Evolutionary conservation across 2,797 vertebrate species (phyloP).

Genomic region (Protonibea diacanthus): DNA sequence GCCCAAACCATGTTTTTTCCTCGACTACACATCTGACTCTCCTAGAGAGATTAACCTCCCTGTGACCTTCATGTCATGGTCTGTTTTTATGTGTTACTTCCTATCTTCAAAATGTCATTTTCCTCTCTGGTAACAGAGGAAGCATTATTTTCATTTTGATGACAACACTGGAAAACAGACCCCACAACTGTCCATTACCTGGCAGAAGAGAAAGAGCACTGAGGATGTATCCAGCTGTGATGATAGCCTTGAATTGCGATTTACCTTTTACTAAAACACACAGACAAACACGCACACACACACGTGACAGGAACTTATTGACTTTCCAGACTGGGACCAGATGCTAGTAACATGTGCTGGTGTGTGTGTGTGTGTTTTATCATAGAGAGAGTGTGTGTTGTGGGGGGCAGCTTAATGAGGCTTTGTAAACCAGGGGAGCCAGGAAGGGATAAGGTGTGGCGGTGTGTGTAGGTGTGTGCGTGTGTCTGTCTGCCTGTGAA

Average conservation of each 20-base stretch:
- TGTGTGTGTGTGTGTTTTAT: background rate
- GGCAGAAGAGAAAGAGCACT: conserved; percentile 29
- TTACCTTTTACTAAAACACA: conserved; percentile 44
- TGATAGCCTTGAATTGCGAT: conserved; percentile 57
- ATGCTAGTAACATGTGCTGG: conserved; percentile 53
- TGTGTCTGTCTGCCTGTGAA: background rate
- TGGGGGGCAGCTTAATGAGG: conserved; percentile 60
- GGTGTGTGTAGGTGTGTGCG: background rate
- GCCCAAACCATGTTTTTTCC: background rate
- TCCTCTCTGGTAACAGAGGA: background rate
- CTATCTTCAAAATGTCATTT: conserved; percentile 39
- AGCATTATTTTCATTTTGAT: conserved; percentile 26
- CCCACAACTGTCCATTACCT: conserved; percentile 44
- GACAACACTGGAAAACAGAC: conserved; percentile 11
- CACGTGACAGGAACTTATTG: conserved; percentile 52
- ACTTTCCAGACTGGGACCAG: conserved; percentile 51
- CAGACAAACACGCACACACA: conserved; percentile 11
- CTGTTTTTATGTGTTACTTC: conserved; percentile 16
- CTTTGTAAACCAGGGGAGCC: conserved; percentile 60
- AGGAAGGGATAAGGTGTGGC: conserved; percentile 53
- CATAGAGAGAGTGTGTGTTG: conserved; percentile 30
- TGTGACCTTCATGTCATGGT: conserved; percentile 16
- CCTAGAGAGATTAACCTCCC: conserved; percentile 13
- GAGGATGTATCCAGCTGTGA: conserved; percentile 67
- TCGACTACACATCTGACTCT: background rate